Evolutionary conservation across 2,888 invertebrate species (phyloP).

Genomic region (Chymomyza fuscimana): DNA sequence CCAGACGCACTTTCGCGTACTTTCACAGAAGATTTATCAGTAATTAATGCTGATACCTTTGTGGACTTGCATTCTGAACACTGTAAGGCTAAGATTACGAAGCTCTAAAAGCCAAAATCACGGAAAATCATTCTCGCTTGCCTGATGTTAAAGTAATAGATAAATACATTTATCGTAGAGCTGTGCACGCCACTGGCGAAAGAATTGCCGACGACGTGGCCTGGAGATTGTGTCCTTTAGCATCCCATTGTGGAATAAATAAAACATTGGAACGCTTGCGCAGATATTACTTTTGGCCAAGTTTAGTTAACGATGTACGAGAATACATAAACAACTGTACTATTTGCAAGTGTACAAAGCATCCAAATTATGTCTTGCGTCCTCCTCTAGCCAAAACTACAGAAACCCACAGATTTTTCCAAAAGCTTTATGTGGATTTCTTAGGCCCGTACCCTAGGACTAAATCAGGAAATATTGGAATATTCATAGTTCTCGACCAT

Average conservation of each 20-base stretch:
- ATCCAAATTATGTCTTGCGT: too few species aligned
- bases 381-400: too few species aligned
- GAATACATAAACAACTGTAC: too few species aligned
- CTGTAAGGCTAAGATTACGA: constrained; percentile 29
- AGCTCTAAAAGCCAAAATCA: constrained; percentile 15
- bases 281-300: too few species aligned
- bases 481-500: too few species aligned
- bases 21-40: constrained; percentile 13
- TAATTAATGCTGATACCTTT: neutral
- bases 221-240: constrained; percentile 50
- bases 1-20: constrained; percentile 56
- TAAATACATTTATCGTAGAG: constrained; percentile 20
- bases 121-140: neutral
- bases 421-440: too few species aligned
- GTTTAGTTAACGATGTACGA: too few species aligned
- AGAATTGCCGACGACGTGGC: constrained; percentile 7
- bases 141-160: constrained; percentile 34
- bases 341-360: neutral
- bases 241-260: too few species aligned
- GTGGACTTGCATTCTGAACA: constrained; percentile 27
- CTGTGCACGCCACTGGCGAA: constrained; percentile 18
- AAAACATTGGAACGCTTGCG: too few species aligned
- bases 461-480: too few species aligned
- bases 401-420: too few species aligned
- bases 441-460: too few species aligned